phyloP scores from a whole-genome alignment of 2,888 invertebrate genomes.

The Camponotus fellah region DNA sequence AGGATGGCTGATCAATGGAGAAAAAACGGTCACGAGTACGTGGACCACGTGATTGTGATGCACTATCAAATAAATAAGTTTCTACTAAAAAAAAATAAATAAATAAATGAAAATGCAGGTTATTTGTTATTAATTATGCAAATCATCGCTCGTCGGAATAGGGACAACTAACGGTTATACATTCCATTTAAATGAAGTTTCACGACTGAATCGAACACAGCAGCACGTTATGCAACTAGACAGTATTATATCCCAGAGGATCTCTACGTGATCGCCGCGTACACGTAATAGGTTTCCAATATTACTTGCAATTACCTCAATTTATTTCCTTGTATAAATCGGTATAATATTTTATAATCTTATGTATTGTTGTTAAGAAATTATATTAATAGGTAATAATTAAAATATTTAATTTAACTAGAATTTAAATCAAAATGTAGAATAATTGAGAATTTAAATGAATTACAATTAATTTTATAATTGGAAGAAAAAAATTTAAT shows the following conservation, averaged over 20 bases:
- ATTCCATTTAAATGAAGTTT: background rate
- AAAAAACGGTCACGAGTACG: background rate
- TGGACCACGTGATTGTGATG: background rate
- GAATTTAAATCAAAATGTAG: too few relatives aligned
- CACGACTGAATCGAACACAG: background rate
- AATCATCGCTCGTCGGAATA: constrained; percentile 3
- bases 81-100: constrained; percentile 11
- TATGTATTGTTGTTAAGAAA: too few relatives aligned
- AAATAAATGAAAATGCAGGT: constrained; percentile 45
- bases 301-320: constrained; percentile 1
- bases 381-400: too few relatives aligned
- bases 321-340: background rate
- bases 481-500: too few relatives aligned
- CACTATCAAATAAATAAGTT: constrained; percentile 50
- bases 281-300: background rate
- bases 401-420: too few relatives aligned
- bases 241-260: background rate
- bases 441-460: too few relatives aligned
- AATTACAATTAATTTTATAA: too few relatives aligned
- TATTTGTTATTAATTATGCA: constrained; percentile 29
- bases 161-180: background rate
- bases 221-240: constrained; percentile 15
- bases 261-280: background rate
- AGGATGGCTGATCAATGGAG: background rate
- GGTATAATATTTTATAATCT: background rate